Evolutionary conservation across 2,797 vertebrate species (phyloP).

Genomic region (Semaprochilodus insignis): DNA sequence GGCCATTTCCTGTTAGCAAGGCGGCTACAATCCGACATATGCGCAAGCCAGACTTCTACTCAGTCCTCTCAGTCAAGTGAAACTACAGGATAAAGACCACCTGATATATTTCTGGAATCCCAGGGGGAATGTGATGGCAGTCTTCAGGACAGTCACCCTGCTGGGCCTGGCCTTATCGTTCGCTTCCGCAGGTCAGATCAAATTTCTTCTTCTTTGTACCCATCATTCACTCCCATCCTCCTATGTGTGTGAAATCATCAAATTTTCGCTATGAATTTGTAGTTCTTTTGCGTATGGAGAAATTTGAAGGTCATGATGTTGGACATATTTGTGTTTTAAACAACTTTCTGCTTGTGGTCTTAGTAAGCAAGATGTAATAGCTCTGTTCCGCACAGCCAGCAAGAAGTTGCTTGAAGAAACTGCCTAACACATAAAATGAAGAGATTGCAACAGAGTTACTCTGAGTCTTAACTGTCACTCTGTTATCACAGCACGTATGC

Average conservation of each 20-base stretch:
- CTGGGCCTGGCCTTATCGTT: conserved; percentile 45
- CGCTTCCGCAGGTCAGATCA: conserved; percentile 56
- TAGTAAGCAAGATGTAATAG: not conserved
- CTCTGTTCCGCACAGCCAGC: conserved; percentile 15
- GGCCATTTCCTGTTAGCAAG: conserved; percentile 74
- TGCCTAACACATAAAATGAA: conserved; percentile 13
- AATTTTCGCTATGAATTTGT: not conserved
- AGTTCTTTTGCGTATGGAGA: not conserved
- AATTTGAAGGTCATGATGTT: not conserved
- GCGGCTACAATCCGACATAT: conserved; percentile 39
- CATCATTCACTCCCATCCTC: not conserved
- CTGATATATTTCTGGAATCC: conserved; percentile 1
- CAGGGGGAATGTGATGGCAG: conserved; percentile 42
- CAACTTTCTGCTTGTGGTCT: not conserved
- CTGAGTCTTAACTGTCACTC: not conserved
- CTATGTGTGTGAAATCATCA: not conserved
- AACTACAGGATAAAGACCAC: conserved; percentile 11
- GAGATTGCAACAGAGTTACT: not conserved
- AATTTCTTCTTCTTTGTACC: not conserved
- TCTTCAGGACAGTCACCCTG: conserved; percentile 29
- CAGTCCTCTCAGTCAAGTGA: conserved; percentile 19
- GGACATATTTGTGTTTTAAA: not conserved
- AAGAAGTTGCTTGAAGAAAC: conserved; percentile 7
- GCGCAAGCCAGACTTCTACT: conserved; percentile 33
- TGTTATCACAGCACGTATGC: not conserved